A percentile compares a stretch with the other conserved stretches of the same genome.
These are phyloP conservation scores for Macrocentrus cingulum DNA, from an alignment of 1,140 invertebrate species.

Conservation along the genomic window DNA sequence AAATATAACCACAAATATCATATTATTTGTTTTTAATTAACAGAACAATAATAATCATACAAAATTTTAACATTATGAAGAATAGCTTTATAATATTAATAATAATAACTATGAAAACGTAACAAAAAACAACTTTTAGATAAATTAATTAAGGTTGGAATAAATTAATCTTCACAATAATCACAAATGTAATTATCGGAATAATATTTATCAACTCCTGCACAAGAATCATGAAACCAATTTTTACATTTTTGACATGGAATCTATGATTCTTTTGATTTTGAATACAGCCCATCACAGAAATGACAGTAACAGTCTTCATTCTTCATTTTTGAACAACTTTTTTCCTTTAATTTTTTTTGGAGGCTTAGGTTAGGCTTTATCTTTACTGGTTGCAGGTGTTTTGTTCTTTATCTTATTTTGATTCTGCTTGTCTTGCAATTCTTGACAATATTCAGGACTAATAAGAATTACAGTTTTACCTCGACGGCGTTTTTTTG, in stretches of 20 bases:
- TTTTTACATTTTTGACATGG: not conserved
- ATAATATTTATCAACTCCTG: not conserved
- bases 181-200: not conserved
- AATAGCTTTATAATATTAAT: too few species aligned
- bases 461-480: not conserved
- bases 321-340: not conserved
- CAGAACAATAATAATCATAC: too few species aligned
- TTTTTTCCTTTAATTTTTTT: not conserved
- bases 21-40: too few species aligned
- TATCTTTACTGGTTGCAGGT: too few species aligned
- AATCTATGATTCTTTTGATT: not conserved
- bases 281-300: not conserved
- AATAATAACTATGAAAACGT: not conserved
- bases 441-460: not conserved
- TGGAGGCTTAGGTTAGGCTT: too few species aligned
- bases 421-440: not conserved
- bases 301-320: not conserved
- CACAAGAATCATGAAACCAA: not conserved
- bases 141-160: too few species aligned
- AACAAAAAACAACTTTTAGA: not conserved
- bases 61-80: too few species aligned
- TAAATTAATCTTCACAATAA: not conserved
- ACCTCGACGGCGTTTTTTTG: not conserved
- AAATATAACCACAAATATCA: too few species aligned
- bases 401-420: not conserved